Evolutionary conservation across 2,113 vertebrate species (phyloP).

Genomic region (Cryptomyrus ogoouensis): DNA sequence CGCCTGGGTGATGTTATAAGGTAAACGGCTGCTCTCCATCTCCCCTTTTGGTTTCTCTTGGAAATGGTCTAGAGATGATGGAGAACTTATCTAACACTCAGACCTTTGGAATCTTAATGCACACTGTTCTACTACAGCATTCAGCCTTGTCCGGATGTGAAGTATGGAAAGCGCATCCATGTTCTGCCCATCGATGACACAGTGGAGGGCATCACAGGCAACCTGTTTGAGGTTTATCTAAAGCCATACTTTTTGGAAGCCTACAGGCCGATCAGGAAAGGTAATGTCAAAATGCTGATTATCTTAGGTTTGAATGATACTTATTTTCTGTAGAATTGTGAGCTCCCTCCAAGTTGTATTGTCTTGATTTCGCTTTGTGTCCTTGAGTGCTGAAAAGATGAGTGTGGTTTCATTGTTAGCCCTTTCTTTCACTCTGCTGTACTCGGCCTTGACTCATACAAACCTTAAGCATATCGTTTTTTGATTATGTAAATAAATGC

Average conservation of each 20-base stretch:
- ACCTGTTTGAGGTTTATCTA: slow-evolving; percentile 96
- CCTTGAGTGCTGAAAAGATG: not conserved
- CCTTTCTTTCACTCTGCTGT: not conserved
- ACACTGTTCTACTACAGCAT: slow-evolving; percentile 64
- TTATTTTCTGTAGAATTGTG: not conserved
- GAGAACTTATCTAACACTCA: not conserved
- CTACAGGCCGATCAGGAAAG: slow-evolving; percentile 98
- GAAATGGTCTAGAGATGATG: not conserved
- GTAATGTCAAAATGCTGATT: slow-evolving; percentile 44
- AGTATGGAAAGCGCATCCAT: slow-evolving; percentile 94
- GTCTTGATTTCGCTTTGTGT: not conserved
- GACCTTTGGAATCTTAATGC: not conserved
- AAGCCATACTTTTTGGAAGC: slow-evolving; percentile 98
- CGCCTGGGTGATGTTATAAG: slow-evolving; percentile 95
- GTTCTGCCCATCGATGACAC: slow-evolving; percentile 98
- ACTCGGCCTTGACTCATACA: not conserved
- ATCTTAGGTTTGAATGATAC: not conserved
- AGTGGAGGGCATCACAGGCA: slow-evolving; percentile 94
- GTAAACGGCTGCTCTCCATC: slow-evolving; percentile 47
- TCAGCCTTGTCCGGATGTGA: slow-evolving; percentile 98
- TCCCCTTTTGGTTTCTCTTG: not conserved
- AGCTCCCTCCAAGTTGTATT: not conserved
- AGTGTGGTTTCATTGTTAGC: not conserved
- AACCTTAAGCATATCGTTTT: not conserved
- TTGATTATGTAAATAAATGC: not conserved